Base-by-base conservation (phyloP, 2,113 vertebrate genomes). In the Cheirogaleus medius region DNA sequence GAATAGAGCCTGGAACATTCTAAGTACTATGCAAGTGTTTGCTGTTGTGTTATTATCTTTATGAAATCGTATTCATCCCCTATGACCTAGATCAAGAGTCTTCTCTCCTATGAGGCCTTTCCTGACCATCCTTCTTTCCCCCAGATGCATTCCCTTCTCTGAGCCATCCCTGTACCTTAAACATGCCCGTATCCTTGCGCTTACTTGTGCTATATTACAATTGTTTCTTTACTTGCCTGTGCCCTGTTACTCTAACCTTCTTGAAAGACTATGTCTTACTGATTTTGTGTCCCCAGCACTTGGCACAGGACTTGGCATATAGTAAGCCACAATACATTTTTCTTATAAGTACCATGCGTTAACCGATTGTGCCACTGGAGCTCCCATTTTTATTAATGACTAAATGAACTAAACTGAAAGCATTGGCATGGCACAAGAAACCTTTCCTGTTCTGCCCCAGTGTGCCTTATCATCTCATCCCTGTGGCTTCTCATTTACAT, bases 381-480 rank as follows among this genome's bases (percentile, higher is more conserved):
- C 54, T 21, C 54, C 54, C 60, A 29, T 63, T 63, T 27, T 63
- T 63, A 25, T 63, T 29, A 12, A 91, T 44, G 47, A 80, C 54
- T 52, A 90, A 92, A 54, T 90, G 82, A 91, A 82, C 74, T 82
- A 84, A 66, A 96, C n/a, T 71, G 37, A 93, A 80, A 73, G 37
- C 52, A n/a, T 89, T 91, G 90, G 10, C 47, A 8, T 95, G 25
- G 21, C 10, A 15, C 60, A 8, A 47, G 63, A 90, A 21, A 25
- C 52, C 17, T 20, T 39, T 94, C 37, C 39, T 81, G 6, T 56
- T 88, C 58, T 80, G 23, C 32, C 21, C 37, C 39, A 29, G 6
- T 29, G 54, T 74, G 39, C 71, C 56, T 90, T 87, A 66, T 80
- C n/a, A 15, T 81, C n/a, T 54, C 10, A 18, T 90, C 32, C 13